These are phyloP conservation scores for Chloebia gouldiae DNA, from an alignment of 2,113 vertebrate genomes.

Conservation along the genomic window DNA sequence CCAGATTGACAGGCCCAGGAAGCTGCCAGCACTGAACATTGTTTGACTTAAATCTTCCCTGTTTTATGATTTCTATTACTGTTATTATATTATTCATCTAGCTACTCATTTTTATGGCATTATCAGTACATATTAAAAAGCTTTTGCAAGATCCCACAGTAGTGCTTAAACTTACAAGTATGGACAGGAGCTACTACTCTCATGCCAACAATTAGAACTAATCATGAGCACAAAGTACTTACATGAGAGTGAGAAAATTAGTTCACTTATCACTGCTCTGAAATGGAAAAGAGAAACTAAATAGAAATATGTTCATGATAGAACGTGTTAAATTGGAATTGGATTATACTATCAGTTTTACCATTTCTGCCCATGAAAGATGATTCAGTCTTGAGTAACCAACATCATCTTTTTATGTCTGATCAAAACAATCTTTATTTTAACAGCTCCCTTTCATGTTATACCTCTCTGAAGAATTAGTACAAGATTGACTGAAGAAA, in stretches of 20 bases:
- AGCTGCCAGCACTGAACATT: background rate
- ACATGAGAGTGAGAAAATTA: background rate
- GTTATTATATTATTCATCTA: background rate
- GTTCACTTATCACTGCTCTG: background rate
- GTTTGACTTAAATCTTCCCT: background rate
- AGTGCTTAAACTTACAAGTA: background rate
- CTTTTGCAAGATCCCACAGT: background rate
- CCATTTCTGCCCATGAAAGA: background rate
- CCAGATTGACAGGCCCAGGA: background rate
- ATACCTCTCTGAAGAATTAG: background rate
- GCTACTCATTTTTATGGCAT: background rate
- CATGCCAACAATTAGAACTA: background rate
- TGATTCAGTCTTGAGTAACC: background rate
- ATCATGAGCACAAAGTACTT: background rate
- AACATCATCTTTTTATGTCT: background rate
- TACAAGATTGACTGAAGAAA: background rate
- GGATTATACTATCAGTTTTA: background rate
- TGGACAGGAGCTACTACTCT: background rate
- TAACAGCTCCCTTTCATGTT: background rate
- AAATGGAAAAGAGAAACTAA: background rate
- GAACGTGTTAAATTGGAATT: background rate
- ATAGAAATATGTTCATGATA: background rate
- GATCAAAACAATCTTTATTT: conserved; percentile 7
- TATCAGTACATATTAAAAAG: background rate
- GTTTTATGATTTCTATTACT: background rate